Conservation (phyloP, 2,797 vertebrate species). For the Ambastaia sidthimunki region DNA sequence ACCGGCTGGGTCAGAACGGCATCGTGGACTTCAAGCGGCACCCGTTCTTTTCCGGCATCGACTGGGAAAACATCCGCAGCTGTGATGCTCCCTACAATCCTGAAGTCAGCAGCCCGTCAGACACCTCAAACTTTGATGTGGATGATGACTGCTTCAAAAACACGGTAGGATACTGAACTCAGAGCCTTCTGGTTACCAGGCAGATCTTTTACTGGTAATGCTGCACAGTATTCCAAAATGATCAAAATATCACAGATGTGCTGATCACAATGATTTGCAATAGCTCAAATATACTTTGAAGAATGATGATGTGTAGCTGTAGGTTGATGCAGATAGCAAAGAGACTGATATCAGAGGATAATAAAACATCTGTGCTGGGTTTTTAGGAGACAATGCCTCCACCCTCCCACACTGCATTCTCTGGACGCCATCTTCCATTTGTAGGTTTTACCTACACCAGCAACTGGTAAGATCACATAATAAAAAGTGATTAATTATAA, state of each 20-base stretch:
- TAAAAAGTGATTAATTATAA: neutral
- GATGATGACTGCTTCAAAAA: slow-evolving; percentile 99
- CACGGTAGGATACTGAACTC: slow-evolving; percentile 77
- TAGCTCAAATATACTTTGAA: neutral
- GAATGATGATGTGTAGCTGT: too few species aligned
- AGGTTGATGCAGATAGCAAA: too few species aligned
- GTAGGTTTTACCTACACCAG: slow-evolving; percentile 98
- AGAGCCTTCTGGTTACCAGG: too few species aligned
- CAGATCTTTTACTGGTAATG: neutral
- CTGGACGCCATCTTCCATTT: slow-evolving; percentile 97
- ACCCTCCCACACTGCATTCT: slow-evolving; percentile 94
- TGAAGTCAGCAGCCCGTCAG: slow-evolving; percentile 98
- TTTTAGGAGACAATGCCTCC: slow-evolving; percentile 96
- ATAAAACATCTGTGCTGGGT: slow-evolving; percentile 11
- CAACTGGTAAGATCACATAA: slow-evolving; percentile 88
- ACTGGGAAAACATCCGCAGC: slow-evolving; percentile 93
- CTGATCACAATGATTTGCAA: too few species aligned
- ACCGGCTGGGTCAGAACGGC: slow-evolving; percentile 95
- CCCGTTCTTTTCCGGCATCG: slow-evolving; percentile 90
- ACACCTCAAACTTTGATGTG: slow-evolving; percentile 98
- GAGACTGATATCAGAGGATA: too few species aligned
- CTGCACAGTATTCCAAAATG: too few species aligned
- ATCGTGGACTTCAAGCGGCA: slow-evolving; percentile 98
- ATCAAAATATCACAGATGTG: neutral
- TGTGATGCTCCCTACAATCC: slow-evolving; percentile 99